A percentile compares a stretch with the other conserved stretches of the same genome.
These are phyloP conservation scores for Orbicella faveolata DNA, from an alignment of 64 coral and sea anemone species.

Conservation along the genomic window DNA sequence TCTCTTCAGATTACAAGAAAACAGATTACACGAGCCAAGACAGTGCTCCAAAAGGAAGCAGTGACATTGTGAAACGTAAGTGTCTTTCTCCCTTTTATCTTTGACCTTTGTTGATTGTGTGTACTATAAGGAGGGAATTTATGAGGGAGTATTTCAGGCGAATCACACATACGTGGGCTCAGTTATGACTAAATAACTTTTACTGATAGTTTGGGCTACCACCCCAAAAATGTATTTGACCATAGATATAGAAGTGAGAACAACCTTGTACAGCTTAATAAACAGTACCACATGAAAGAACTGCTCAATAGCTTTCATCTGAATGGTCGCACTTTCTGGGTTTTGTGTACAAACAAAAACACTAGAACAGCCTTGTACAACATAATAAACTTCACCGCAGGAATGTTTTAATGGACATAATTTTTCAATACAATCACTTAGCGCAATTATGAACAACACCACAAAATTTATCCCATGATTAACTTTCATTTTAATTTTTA, in stretches of 20 bases:
- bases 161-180: too few relatives aligned
- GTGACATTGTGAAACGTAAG: slow-evolving; percentile 7
- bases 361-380: not conserved
- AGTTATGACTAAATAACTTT: too few relatives aligned
- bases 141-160: too few relatives aligned
- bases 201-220: not conserved
- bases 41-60: not conserved
- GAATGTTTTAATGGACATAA: not conserved
- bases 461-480: not conserved
- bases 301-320: not conserved
- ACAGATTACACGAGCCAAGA: not conserved
- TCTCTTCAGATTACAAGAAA: slow-evolving; percentile 13
- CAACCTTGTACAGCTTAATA: not conserved
- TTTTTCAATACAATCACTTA: not conserved
- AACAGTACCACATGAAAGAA: not conserved
- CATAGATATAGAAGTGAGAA: not conserved
- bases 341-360: not conserved
- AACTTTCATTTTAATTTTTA: not conserved
- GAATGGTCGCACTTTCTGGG: not conserved
- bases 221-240: not conserved
- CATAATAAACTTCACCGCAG: not conserved
- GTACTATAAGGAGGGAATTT: too few relatives aligned
- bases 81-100: not conserved
- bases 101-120: too few relatives aligned
- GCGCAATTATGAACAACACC: not conserved